phyloP scores from a whole-genome alignment of 1,140 invertebrate species.

The Eubasilissa regina region DNA sequence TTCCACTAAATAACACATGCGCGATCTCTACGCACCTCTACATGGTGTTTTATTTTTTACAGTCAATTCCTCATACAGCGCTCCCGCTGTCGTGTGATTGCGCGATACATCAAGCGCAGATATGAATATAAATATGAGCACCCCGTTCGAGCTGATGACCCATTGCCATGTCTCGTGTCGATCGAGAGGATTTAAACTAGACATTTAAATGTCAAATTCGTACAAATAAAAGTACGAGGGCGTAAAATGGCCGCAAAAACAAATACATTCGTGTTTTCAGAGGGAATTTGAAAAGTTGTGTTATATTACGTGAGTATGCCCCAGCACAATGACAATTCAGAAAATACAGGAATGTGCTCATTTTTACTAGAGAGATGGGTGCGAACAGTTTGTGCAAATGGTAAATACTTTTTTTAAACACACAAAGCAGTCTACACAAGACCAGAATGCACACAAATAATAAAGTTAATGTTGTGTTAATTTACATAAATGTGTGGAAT shows the following conservation, averaged over 20 bases:
- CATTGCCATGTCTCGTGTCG: slow-evolving; percentile 3
- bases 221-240: neutral
- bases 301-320: too few relatives aligned
- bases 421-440: too few relatives aligned
- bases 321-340: too few relatives aligned
- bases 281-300: neutral
- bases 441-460: too few relatives aligned
- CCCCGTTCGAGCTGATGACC: slow-evolving; percentile 26
- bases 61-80: slow-evolving; percentile 42
- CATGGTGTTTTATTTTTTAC: slow-evolving; percentile 43
- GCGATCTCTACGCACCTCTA: neutral
- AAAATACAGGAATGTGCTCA: too few relatives aligned
- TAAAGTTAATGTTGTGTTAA: too few relatives aligned
- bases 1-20: neutral
- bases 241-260: neutral
- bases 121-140: slow-evolving; percentile 43
- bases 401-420: too few relatives aligned
- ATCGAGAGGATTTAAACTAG: slow-evolving; percentile 20
- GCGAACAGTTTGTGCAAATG: too few relatives aligned
- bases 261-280: slow-evolving; percentile 1
- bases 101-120: slow-evolving; percentile 27
- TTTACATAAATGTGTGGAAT: too few relatives aligned
- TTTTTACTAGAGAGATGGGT: too few relatives aligned
- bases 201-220: neutral
- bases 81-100: slow-evolving; percentile 22